Percentiles rank a stretch among this genome's conserved stretches.
phyloP scores from a whole-genome alignment of 2,888 invertebrate genomes.

The Oegoconia quadripuncta region DNA sequence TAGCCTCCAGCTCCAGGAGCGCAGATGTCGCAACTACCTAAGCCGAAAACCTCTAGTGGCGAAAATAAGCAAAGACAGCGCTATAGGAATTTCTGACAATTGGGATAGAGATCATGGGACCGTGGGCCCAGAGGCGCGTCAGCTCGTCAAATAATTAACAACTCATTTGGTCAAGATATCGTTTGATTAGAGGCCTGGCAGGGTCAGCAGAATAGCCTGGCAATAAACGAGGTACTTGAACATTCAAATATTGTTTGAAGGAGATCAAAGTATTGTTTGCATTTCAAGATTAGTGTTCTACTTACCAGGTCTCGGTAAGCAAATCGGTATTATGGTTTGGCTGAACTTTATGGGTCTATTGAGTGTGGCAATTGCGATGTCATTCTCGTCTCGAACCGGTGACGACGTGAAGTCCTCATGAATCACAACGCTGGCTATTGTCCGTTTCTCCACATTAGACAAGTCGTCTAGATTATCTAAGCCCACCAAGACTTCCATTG shows the following conservation, averaged over 20 bases:
- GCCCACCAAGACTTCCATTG: slow-evolving; percentile 64
- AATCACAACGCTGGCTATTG: slow-evolving; percentile 53
- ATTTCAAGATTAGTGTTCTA: slow-evolving; percentile 1
- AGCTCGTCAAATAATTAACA: too few species aligned
- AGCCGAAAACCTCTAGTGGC: too few species aligned
- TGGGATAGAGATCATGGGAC: too few species aligned
- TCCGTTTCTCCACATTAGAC: slow-evolving; percentile 49
- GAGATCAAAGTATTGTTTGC: neutral
- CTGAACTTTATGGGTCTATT: slow-evolving; percentile 58
- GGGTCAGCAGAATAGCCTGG: too few species aligned
- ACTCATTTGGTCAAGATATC: too few species aligned
- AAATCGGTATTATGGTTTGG: slow-evolving; percentile 67
- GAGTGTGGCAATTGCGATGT: slow-evolving; percentile 77
- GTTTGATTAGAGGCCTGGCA: too few species aligned
- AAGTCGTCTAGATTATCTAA: slow-evolving; percentile 60
- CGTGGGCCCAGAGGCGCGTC: too few species aligned
- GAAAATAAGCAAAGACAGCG: too few species aligned
- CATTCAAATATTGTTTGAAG: neutral
- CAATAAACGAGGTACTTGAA: too few species aligned
- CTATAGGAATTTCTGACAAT: too few species aligned
- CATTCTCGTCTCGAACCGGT: slow-evolving; percentile 74
- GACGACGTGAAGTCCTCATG: slow-evolving; percentile 73
- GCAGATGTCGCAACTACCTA: too few species aligned
- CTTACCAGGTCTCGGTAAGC: slow-evolving; percentile 71
- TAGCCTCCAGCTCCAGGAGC: too few species aligned